Base-by-base conservation (phyloP, 2,888 invertebrate species). In the Aphrophora alni region DNA sequence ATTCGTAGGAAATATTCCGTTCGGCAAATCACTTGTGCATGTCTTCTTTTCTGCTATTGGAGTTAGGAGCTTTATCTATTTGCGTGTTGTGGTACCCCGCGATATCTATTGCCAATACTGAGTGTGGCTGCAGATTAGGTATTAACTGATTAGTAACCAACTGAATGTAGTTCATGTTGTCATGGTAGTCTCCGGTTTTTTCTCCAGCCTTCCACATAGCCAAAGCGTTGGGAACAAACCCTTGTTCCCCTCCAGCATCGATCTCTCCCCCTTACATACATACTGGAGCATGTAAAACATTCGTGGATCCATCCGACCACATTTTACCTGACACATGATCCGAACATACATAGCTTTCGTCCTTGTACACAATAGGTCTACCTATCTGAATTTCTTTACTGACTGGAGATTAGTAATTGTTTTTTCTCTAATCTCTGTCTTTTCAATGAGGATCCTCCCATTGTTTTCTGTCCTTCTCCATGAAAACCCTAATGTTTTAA, bases 91-190 rank as follows among this genome's bases (percentile, higher is more conserved):
- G 75, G 17, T 75, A 75, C 8, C 26, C n/a, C 17, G 44, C 44
- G 44, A 44, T 75, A 51, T 75, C 75, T 44, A 75, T 24, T 1
- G 44, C 51, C 51, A 75, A 25, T 14, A 44, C 75, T 7, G 38
- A 44, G 14, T 38, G 38, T 24, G 38, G 38, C 26, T 38, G 51
- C 7, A 75, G 27, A 26, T 38, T 51, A 44, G 75, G 75, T 24
- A 75, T 25, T 44, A 75, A 25, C 27, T n/a, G n/a, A n/a, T n/a
- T n/a, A n/a, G n/a, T n/a, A n/a, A n/a, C n/a, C n/a, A n/a, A n/a
- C n/a, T n/a, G n/a, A n/a, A n/a, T n/a, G n/a, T n/a, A n/a, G 21
- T 75, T 75, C 75, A 75, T 75, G 17, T 51, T 38, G n/a, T 51
- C 44, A 26, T 75, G 75, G 51, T 75, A 44, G 25, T 75, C 75